Conservation (phyloP, 2,888 invertebrate species). For the Buathra laborator region DNA sequence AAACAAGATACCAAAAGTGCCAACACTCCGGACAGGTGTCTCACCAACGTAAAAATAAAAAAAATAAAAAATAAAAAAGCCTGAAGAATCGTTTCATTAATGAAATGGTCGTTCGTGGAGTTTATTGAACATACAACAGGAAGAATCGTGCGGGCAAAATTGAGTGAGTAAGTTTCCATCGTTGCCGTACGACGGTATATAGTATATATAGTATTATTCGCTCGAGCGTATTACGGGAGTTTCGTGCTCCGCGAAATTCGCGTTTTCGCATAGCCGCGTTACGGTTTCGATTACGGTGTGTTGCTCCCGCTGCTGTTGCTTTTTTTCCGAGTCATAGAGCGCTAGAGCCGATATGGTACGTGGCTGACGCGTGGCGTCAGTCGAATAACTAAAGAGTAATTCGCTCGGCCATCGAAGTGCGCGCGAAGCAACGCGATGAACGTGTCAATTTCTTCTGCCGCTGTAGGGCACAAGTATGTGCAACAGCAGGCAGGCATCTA, state of each 20-base stretch:
- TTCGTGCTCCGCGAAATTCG: slow-evolving; percentile 43
- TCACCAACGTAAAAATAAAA: neutral
- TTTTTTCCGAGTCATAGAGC: slow-evolving; percentile 34
- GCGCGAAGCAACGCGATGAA: slow-evolving; percentile 30
- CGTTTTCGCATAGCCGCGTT: slow-evolving; percentile 53
- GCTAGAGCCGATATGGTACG: slow-evolving; percentile 3
- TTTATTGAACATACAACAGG: neutral
- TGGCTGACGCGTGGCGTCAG: slow-evolving; percentile 1
- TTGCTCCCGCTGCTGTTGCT: slow-evolving; percentile 1
- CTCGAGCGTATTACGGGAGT: slow-evolving; percentile 44
- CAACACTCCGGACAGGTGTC: too few relatives aligned
- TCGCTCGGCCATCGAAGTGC: slow-evolving; percentile 6
- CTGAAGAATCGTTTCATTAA: neutral
- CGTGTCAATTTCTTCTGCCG: slow-evolving; percentile 39
- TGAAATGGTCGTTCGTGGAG: neutral
- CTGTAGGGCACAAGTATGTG: slow-evolving; percentile 8
- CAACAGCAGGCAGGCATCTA: neutral
- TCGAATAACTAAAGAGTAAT: slow-evolving; percentile 16
- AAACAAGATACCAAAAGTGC: too few relatives aligned
- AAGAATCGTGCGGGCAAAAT: neutral
- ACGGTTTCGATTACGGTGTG: slow-evolving; percentile 66
- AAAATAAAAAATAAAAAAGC: neutral
- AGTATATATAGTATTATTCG: slow-evolving; percentile 24
- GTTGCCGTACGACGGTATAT: neutral
- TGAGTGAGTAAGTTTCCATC: neutral